A percentile compares a stretch with the other conserved stretches of the same genome.
phyloP scores from a whole-genome alignment of 1,140 invertebrate species.

The Meloidogyne hapla region DNA sequence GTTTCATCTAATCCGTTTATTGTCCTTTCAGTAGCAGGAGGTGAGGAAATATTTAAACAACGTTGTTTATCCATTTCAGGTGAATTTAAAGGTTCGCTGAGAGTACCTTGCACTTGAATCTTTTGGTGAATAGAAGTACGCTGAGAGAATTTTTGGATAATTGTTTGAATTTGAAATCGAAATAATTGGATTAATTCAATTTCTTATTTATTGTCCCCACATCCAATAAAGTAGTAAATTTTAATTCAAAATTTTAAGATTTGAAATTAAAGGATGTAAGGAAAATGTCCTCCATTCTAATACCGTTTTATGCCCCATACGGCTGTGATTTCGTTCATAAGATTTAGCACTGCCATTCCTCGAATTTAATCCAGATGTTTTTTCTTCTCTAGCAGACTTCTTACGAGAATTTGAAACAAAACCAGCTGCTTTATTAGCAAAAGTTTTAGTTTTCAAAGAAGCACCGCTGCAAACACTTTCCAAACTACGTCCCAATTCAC shows the following conservation, averaged over 20 bases:
- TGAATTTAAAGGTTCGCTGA: slow-evolving; percentile 23
- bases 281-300: too few species aligned
- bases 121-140: not conserved
- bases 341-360: not conserved
- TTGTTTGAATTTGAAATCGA: too few species aligned
- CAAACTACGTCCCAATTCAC: slow-evolving; percentile 19
- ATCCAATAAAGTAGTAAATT: too few species aligned
- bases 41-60: not conserved
- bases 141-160: not conserved
- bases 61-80: not conserved
- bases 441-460: not conserved
- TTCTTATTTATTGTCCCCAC: too few species aligned
- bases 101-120: slow-evolving; percentile 18
- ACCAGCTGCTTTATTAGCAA: not conserved
- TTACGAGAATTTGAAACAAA: not conserved
- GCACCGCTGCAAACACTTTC: slow-evolving; percentile 14
- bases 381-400: not conserved
- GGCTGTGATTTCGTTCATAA: not conserved
- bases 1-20: not conserved
- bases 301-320: not conserved
- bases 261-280: too few species aligned
- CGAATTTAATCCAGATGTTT: not conserved
- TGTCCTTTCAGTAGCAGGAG: not conserved
- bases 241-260: too few species aligned
- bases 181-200: too few species aligned